Evolutionary conservation across 2,113 vertebrate species (phyloP).

Genomic region (Nothocercus nigrocapillus): DNA sequence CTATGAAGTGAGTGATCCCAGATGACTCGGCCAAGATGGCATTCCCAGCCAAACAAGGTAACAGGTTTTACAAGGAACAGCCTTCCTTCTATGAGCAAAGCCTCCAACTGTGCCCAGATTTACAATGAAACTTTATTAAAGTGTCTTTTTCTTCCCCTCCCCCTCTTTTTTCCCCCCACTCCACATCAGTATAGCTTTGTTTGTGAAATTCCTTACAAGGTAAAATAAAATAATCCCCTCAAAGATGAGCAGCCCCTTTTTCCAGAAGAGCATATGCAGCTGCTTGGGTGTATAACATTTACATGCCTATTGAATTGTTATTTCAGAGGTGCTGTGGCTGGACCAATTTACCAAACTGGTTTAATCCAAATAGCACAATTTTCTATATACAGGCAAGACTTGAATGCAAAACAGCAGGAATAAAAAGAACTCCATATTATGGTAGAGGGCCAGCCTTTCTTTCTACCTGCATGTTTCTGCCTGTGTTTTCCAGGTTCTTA

Average conservation of each 20-base stretch:
- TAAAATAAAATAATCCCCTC: not conserved
- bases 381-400: not conserved
- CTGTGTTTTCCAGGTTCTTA: not conserved
- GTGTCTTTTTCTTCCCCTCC: not conserved
- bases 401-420: not conserved
- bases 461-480: not conserved
- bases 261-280: not conserved
- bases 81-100: accelerated
- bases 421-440: not conserved
- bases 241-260: not conserved
- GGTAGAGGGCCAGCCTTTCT: not conserved
- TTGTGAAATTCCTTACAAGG: not conserved
- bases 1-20: not conserved
- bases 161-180: too few relatives aligned
- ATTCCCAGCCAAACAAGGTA: not conserved
- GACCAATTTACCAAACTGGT: not conserved
- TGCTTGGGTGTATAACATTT: not conserved
- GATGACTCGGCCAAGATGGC: not conserved
- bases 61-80: not conserved
- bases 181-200: not conserved
- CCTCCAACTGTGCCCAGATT: not conserved
- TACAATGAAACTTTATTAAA: not conserved
- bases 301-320: not conserved
- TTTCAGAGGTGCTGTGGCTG: not conserved
- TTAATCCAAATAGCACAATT: not conserved